Evolutionary conservation across 1,140 invertebrate genomes (phyloP), one percentile per base, ranked within the genome.

Genomic region (Drosophila pseudoananassae): DNA sequence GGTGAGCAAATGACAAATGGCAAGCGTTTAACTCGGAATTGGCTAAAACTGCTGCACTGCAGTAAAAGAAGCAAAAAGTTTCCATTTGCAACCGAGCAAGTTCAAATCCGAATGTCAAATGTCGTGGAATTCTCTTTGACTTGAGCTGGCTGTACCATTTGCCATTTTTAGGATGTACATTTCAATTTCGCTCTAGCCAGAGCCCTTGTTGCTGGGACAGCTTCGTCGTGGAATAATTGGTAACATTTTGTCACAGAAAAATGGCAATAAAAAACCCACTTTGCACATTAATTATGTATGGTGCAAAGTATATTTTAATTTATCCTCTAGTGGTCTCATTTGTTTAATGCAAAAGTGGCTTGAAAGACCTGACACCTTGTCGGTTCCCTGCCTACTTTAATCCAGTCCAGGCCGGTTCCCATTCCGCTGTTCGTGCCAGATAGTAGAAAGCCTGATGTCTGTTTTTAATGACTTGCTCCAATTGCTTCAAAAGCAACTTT

Each of bases 1-100:
- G 80, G 76, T 83, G 76, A 68, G 65, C 76, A 68, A 69, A 58
- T 83, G 80, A 83, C 72, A 71, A 84, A 84, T 83, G 80, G 66
- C 57, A 79, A 83, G 36, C 80, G 65, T 83, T 83, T 79, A 79
- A 84, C 71, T 60, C 63, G 52, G 56, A 83, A 79, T 81, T 73
- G 78, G 72, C 74, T 70, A 23, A 53, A 69, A 70, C 64, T 70
- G 66, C 66, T 70, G 66, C 66, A 69, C 64, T 70, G 66, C 66
- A 69, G 65, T 69, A 63, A 55, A 68, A 69, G 64, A 64, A 69
- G 63, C 66, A 56, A 70, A 70, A 70, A 70, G 40, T 70, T 70
- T 70, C 64, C 66, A 70, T 69, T 70, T 70, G 66, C 66, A 38
- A 51, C 50, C 64, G 64, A 49, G 29, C 29, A 69, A 69, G 66